Evolutionary conservation across 2,113 vertebrate species (phyloP), one percentile per base, ranked within the genome.

Genomic region (Protobothrops mucrosquamatus): DNA sequence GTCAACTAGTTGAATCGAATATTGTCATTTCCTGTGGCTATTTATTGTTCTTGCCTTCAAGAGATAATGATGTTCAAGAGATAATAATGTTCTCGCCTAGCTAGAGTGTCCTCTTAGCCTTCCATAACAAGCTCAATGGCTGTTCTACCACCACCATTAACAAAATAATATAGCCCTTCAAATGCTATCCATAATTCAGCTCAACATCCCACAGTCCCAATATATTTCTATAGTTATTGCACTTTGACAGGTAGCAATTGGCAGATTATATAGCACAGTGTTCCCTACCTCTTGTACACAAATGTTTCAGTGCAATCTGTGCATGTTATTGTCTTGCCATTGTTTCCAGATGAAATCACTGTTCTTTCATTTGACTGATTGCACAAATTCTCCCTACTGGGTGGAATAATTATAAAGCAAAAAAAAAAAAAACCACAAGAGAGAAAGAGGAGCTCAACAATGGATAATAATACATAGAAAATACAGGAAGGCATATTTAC

Each of bases 191-290:
- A 64, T 18, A 81, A 87, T 93, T 92, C 64, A 51, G 87, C 88
- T 88, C 89, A 39, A 46, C 23, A 14, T n/a, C 51, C 51, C 39
- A n/a, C 88, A 52, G 46, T 8, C 26, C 59, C 2, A 14, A 92
- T 81, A 92, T 57, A 90, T 51, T 69, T 94, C 52, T 0, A 0
- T 0, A 2, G 89, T 48, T 95, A 93, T 93, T 9, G 20, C 46
- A 91, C 92, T 93, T 92, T 91, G 59, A 93, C 95, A 95, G 94
- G 96, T 93, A 96, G 92, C 94, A 96, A 95, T 96, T 96, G 95
- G 93, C 88, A 94, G 92, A 91, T 93, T 91, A 95, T 11, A 9
- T 94, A 95, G 91, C 1, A 23, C 92, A 96, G 93, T 14, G 9
- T 59, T 94, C 90, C 92, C 92, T 94, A 92, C 93, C 96, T 97